Percentiles rank a stretch among this genome's conserved stretches.
These are phyloP conservation scores for Mesoclemmys tuberculata DNA, from an alignment of 2,113 vertebrate species.

Conservation along the genomic window DNA sequence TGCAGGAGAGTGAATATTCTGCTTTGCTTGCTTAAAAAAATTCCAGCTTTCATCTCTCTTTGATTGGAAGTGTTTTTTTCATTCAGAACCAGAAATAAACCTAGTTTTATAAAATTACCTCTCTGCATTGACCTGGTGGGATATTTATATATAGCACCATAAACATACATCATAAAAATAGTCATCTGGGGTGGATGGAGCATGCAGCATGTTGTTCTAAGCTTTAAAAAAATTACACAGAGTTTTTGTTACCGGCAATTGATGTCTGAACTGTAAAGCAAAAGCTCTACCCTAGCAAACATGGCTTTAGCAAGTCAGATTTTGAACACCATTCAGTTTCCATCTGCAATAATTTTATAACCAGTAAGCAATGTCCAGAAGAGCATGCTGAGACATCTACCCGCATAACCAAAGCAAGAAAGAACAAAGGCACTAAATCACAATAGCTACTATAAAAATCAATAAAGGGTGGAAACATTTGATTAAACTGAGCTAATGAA, in stretches of 20 bases:
- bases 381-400: not conserved
- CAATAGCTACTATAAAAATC: not conserved
- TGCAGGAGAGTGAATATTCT: not conserved
- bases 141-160: not conserved
- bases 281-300: not conserved
- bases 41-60: not conserved
- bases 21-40: not conserved
- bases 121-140: not conserved
- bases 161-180: not conserved
- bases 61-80: not conserved
- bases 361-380: not conserved
- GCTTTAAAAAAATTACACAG: not conserved
- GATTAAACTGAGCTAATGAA: not conserved
- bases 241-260: not conserved
- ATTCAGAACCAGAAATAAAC: not conserved
- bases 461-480: not conserved
- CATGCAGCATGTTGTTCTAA: not conserved
- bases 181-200: not conserved
- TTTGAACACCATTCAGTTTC: not conserved
- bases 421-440: not conserved
- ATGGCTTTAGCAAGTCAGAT: not conserved
- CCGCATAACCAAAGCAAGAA: not conserved
- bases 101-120: not conserved
- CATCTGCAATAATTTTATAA: not conserved
- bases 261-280: not conserved